Base-by-base conservation (phyloP, 2,888 invertebrate species). In the Microctonus brassicae region DNA sequence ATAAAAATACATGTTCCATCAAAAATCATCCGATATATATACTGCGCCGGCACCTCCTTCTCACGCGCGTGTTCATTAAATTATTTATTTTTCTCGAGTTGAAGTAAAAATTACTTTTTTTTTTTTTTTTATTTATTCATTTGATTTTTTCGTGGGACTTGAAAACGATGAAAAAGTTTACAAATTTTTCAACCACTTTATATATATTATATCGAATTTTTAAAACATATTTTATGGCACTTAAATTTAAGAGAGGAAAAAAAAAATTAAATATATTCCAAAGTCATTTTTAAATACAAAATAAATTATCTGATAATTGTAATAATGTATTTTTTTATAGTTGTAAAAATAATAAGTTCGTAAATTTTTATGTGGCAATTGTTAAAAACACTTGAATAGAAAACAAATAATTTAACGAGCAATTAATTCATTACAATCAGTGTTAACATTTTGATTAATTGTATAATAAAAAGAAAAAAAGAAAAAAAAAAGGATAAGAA, bases 21-120 rank as follows among this genome's bases (percentile, higher is more conserved):
- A 77, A 71, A 71, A 74, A 77, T 74, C 73, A 72, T 73, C 69
- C 66, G 69, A 73, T 72, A 75, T 73, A n/a, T 69, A 63, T 67
- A 11, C 36, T 9, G 36, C 36, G 11, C 11, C 36, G 2, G 2
- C 36, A 10, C 11, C 9, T 36, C 11, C 36, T 36, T 29, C 29
- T 29, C 29, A 5, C 29, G 13, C n/a, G 13, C 13, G n/a, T n/a
- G 3, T 39, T 17, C 17, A 1, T n/a, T 5, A 7, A 7, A 7
- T 17, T 17, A 47, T 20, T 47, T 1, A 7, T 17, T 47, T 7
- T 9, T 47, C 17, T 17, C 1, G 6, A 47, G 20, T 5, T 47
- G 7, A n/a, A 20, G 47, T 47, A 17, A 17, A 20, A 17, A 17
- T 47, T 9, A 17, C 9, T 17, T 4, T 17, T 47, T 7, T n/a